Percentiles rank a stretch among this genome's conserved stretches.
phyloP scores from a whole-genome alignment of 1,140 invertebrate species.

The Ceratosolen solmsi region DNA sequence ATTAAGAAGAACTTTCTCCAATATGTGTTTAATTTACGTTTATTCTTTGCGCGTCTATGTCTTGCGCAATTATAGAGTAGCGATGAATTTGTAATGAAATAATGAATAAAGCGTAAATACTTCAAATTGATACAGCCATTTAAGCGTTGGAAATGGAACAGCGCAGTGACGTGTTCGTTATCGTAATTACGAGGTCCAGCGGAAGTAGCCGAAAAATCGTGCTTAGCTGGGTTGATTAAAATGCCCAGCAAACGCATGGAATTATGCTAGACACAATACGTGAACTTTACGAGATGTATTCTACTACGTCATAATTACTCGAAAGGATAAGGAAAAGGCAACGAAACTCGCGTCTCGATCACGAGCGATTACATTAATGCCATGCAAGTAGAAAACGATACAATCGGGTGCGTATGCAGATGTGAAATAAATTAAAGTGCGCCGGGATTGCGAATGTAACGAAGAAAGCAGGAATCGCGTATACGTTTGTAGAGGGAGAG shows the following conservation, averaged over 20 bases:
- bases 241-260: neutral
- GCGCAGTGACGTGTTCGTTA: neutral
- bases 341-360: neutral
- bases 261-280: neutral
- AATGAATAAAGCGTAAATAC: too few relatives aligned
- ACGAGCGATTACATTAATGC: neutral
- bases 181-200: too few relatives aligned
- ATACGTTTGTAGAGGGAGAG: too few relatives aligned
- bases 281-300: neutral
- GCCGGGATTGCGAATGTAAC: neutral
- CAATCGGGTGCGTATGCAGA: neutral
- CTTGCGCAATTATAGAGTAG: too few relatives aligned
- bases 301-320: neutral
- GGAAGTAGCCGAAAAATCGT: neutral
- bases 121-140: too few relatives aligned
- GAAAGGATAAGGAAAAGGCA: neutral
- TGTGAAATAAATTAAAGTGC: slow-evolving; percentile 11
- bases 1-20: too few relatives aligned
- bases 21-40: too few relatives aligned
- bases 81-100: too few relatives aligned
- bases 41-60: too few relatives aligned
- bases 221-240: neutral
- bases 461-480: neutral
- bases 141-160: too few relatives aligned
- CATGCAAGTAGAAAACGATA: neutral